phyloP scores from a whole-genome alignment of 30 jellyfish, hydroid and myxozoan species.

The Aurelia aurita region DNA sequence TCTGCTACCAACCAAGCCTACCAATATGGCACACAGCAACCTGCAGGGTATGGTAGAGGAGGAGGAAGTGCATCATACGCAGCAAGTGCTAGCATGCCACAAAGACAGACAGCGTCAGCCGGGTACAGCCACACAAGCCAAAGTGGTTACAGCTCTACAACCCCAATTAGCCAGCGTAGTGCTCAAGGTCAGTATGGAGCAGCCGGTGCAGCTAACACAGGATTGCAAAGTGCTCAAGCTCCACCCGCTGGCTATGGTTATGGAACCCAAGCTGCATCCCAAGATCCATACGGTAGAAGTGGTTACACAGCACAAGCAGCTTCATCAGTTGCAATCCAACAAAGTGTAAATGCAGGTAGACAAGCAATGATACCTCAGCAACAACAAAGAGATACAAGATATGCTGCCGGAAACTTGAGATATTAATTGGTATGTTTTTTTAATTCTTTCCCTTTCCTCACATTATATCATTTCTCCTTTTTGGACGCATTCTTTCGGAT shows the following conservation, averaged over 20 bases:
- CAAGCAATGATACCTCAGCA: background rate
- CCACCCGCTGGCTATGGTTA: background rate
- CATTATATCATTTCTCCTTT: too few relatives aligned
- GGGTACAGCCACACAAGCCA: background rate
- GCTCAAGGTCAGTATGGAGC: constrained; percentile 13
- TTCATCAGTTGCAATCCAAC: background rate
- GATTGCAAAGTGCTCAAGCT: background rate
- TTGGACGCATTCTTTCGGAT: too few relatives aligned
- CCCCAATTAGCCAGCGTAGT: background rate
- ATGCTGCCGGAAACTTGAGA: background rate
- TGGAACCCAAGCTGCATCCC: background rate
- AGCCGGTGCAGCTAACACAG: constrained; percentile 1
- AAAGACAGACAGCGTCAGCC: background rate
- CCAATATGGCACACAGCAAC: constrained; percentile 1
- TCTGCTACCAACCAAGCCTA: background rate
- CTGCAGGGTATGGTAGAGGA: constrained; percentile 3
- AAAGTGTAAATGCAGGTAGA: background rate
- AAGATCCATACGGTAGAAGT: constrained; percentile 16
- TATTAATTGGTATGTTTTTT: too few relatives aligned
- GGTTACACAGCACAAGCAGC: background rate
- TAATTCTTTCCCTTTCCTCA: too few relatives aligned
- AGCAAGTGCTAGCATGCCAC: background rate
- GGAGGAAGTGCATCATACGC: background rate
- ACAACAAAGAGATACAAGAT: background rate
- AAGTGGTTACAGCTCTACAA: constrained; percentile 12